Base-by-base conservation (phyloP, 2,888 invertebrate genomes). In the Plebejus melissa region DNA sequence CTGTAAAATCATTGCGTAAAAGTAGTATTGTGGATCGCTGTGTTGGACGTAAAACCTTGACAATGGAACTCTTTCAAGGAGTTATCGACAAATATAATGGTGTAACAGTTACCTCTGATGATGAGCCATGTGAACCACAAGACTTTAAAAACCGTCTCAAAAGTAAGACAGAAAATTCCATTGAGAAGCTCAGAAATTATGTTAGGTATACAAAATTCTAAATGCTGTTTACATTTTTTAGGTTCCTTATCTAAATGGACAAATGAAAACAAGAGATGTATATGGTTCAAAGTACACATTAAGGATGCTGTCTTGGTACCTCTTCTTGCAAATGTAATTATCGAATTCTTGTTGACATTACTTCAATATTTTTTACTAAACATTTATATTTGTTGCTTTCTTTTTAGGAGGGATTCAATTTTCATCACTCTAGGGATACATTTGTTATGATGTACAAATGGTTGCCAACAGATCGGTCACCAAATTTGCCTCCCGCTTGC, bases 361-460 rank as follows among this genome's bases (percentile, higher is more conserved):
- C 28, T 32, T 65, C 65, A 9, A 54, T 69, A 36, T 69, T 74
- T n/a, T 16, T 54, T 7, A 57, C 4, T 36, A 28, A 22, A 32
- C 1, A 36, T 16, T 36, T 32, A 54, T 36, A 16, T 5, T 50
- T 6, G 16, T 58, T n/a, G 1, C 28, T 54, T 36, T 50, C 4
- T 69, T 54, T 75, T 28, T 58, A 75, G 75, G 75, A 75, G 16
- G 97, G 97, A 28, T 98, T 98, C 86, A 96, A 96, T 80, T 98
- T 96, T 85, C 98, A 98, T 87, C 98, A 98, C 90, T 97, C 98
- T 0, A 95, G 96, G 83, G 94, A 95, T 75, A 95, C 96, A 54
- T 96, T 95, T 87, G 96, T 98, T 0, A 96, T 96, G 94, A 95
- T 98, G 94, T 96, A 95, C 82, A 95, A 95, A 84, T 98, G 98